Percentiles rank a stretch among this genome's conserved stretches.
Conservation (phyloP, 2,113 vertebrate genomes). For the Chrysemys picta region DNA sequence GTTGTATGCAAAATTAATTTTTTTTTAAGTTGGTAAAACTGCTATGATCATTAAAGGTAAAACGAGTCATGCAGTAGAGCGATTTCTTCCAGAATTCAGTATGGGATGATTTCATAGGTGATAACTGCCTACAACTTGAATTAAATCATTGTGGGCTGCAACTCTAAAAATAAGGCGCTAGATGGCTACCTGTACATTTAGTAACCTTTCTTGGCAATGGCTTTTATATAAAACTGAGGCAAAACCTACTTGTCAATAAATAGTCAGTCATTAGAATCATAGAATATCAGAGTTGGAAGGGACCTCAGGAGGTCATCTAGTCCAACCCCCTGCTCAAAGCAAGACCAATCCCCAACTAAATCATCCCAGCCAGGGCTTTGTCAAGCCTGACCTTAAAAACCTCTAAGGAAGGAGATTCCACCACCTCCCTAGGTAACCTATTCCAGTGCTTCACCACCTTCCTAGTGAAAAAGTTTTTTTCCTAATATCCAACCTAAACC, state of each 20-base stretch:
- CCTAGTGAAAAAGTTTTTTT: too few relatives aligned
- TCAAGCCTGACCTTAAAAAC: too few relatives aligned
- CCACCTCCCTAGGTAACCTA: too few relatives aligned
- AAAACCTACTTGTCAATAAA: not conserved
- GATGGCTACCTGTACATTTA: not conserved
- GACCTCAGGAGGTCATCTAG: too few relatives aligned
- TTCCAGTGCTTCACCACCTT: too few relatives aligned
- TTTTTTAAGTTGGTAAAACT: not conserved
- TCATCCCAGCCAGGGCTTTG: too few relatives aligned
- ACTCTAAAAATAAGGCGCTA: not conserved
- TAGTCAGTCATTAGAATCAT: not conserved
- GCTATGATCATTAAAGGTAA: accelerated
- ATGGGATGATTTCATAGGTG: not conserved
- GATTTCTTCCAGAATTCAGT: not conserved
- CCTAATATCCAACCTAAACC: too few relatives aligned
- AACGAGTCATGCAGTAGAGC: not conserved
- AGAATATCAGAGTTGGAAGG: too few relatives aligned
- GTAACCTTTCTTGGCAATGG: not conserved
- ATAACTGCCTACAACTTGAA: not conserved
- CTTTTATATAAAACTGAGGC: not conserved
- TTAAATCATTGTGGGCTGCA: not conserved
- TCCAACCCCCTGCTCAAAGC: too few relatives aligned
- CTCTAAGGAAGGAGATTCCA: too few relatives aligned
- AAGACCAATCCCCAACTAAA: too few relatives aligned
- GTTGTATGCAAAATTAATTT: not conserved